Evolutionary conservation across 2,797 vertebrate species (phyloP).

Genomic region (Helarctos malayanus): DNA sequence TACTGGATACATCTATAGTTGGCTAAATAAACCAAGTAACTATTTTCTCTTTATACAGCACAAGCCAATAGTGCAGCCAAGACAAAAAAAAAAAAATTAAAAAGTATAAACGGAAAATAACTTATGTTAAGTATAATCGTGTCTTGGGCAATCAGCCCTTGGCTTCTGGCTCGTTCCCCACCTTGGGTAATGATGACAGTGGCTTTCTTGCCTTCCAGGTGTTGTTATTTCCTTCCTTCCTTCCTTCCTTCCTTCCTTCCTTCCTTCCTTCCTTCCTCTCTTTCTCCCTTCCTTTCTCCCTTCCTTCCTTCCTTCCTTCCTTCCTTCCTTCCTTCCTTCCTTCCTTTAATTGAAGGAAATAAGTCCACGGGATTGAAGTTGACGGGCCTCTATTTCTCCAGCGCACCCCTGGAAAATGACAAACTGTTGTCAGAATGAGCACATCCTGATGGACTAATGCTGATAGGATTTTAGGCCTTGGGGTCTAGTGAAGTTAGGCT

Average conservation of each 20-base stretch:
- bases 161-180: not conserved
- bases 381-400: not conserved
- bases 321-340: too few species aligned
- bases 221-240: not conserved
- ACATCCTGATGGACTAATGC: fast-evolving
- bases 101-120: conserved; percentile 69
- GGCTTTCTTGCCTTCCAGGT: not conserved
- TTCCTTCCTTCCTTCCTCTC: too few species aligned
- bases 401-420: not conserved
- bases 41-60: conserved; percentile 86
- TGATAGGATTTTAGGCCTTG: not conserved
- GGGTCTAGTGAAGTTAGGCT: not conserved
- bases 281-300: too few species aligned
- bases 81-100: not conserved
- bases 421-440: fast-evolving
- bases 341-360: not conserved
- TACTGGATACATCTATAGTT: conserved; percentile 85
- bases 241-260: too few species aligned
- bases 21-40: conserved; percentile 89
- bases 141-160: not conserved
- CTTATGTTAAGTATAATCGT: conserved; percentile 74
- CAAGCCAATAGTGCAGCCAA: conserved; percentile 75
- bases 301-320: too few species aligned
- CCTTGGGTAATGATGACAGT: not conserved
- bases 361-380: not conserved